These are phyloP conservation scores for Muscina levida DNA, from an alignment of 2,888 invertebrate species.

Conservation along the genomic window DNA sequence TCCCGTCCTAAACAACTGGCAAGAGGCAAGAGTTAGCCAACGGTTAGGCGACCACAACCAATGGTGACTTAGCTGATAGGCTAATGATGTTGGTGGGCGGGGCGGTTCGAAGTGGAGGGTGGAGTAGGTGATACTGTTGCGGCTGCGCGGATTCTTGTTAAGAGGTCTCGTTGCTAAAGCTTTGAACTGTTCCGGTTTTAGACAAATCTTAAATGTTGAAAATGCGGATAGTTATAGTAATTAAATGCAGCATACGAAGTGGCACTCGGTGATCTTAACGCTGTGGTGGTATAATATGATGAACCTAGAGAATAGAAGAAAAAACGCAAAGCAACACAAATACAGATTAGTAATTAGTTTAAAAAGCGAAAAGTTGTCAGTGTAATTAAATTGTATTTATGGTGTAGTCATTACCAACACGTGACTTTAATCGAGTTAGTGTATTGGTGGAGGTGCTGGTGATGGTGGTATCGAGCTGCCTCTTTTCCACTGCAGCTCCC, in stretches of 20 bases:
- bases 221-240: constrained; percentile 74
- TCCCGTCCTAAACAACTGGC: no score
- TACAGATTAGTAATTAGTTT: no score
- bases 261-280: constrained; percentile 71
- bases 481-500: constrained; percentile 23
- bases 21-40: no score
- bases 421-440: constrained; percentile 19
- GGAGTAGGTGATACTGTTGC: neutral
- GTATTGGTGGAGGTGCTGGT: constrained; percentile 5
- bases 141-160: constrained; percentile 22
- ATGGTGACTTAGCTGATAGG: constrained; percentile 14
- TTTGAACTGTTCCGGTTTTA: constrained; percentile 51
- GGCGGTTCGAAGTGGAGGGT: neutral
- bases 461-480: constrained; percentile 1
- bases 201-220: constrained; percentile 73
- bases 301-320: constrained; percentile 42
- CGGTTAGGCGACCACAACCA: constrained; percentile 2
- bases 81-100: neutral
- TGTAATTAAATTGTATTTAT: neutral
- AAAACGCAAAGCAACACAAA: neutral
- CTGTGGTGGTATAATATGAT: constrained; percentile 68
- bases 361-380: no score
- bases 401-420: constrained; percentile 38
- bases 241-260: constrained; percentile 74
- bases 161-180: constrained; percentile 36